Conservation (phyloP, 2,797 vertebrate species). For the Tauraco hartlaubi region DNA sequence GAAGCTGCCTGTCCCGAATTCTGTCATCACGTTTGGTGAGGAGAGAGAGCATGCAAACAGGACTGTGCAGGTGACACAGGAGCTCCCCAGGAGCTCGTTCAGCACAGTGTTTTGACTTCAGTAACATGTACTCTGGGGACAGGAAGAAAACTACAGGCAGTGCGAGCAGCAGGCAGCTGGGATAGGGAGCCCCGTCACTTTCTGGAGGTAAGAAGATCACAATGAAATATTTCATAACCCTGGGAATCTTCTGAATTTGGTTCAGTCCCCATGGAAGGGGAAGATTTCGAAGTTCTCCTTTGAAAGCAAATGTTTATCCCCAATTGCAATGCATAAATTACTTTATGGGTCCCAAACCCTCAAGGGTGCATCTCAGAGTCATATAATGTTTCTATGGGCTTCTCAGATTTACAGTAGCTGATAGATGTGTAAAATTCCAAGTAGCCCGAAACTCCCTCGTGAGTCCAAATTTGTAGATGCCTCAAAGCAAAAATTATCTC, state of each 20-base stretch:
- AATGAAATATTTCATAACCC: background rate
- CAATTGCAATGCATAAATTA: background rate
- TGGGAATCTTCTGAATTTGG: background rate
- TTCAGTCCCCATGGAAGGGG: background rate
- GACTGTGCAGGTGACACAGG: too few species aligned
- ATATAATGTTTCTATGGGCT: background rate
- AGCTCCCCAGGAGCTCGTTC: background rate
- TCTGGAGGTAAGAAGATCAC: background rate
- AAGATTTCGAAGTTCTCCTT: background rate
- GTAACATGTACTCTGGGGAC: background rate
- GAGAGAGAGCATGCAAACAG: background rate
- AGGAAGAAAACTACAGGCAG: background rate
- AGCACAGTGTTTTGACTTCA: background rate
- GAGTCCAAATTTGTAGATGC: background rate
- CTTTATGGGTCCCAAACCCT: background rate
- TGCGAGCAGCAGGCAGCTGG: background rate
- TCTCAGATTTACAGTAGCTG: background rate
- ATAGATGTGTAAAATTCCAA: conserved; percentile 7
- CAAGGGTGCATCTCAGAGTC: background rate
- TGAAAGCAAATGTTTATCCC: background rate
- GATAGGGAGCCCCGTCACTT: background rate
- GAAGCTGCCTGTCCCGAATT: background rate
- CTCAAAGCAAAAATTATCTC: background rate
- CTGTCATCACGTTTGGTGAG: background rate
- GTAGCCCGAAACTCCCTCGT: background rate